These are phyloP conservation scores for Sinhomidia bicolor DNA, from an alignment of 2,888 invertebrate genomes.

Conservation along the genomic window DNA sequence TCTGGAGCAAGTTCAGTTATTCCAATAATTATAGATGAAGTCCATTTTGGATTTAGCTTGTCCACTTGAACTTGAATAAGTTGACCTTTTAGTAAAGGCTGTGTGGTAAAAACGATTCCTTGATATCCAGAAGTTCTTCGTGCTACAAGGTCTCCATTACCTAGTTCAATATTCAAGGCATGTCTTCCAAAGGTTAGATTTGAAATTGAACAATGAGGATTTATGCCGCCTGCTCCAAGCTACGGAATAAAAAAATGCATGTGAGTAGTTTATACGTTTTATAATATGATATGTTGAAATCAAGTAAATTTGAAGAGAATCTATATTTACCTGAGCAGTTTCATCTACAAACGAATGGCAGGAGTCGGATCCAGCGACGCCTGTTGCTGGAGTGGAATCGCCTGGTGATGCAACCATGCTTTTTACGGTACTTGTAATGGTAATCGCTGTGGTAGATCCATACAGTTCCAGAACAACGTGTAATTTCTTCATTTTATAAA, in stretches of 20 bases:
- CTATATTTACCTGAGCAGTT: slow-evolving; percentile 47
- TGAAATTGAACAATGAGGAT: slow-evolving; percentile 84
- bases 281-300: too few relatives aligned
- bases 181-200: slow-evolving; percentile 85
- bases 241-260: too few relatives aligned
- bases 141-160: slow-evolving; percentile 86
- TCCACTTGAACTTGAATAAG: slow-evolving; percentile 88
- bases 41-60: slow-evolving; percentile 88
- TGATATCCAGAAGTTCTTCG: slow-evolving; percentile 91
- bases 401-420: slow-evolving; percentile 75
- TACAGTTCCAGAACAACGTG: slow-evolving; percentile 92
- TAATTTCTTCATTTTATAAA: too few relatives aligned
- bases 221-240: not conserved
- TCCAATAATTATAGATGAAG: slow-evolving; percentile 90
- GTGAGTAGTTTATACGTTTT: too few relatives aligned
- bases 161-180: slow-evolving; percentile 90
- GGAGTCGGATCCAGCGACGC: slow-evolving; percentile 72
- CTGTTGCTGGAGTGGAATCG: slow-evolving; percentile 70
- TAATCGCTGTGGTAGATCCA: slow-evolving; percentile 89
- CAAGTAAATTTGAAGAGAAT: too few relatives aligned
- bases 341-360: slow-evolving; percentile 72
- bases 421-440: slow-evolving; percentile 84
- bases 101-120: slow-evolving; percentile 85
- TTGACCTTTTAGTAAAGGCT: slow-evolving; percentile 86
- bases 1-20: slow-evolving; percentile 89